Base-by-base conservation (phyloP, 2,888 invertebrate species). In the Ochlodes sylvanus region DNA sequence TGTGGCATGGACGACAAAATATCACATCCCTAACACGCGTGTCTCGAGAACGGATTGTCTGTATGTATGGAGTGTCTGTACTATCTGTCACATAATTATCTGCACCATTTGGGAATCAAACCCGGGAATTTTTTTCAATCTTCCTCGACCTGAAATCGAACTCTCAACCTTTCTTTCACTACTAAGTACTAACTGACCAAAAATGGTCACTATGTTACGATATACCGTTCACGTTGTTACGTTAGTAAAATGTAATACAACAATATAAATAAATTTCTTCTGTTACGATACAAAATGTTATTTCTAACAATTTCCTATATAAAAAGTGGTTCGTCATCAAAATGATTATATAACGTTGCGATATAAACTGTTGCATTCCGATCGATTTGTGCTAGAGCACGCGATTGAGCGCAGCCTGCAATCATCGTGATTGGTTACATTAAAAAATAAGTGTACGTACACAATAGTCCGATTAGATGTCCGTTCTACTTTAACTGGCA, bases 261-360 rank as follows among this genome's bases (percentile, higher is more conserved):
- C 44, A 44, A 44, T 44, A 15, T 44, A 44, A 42, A 44, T 44
- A 15, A 5, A 44, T 15, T 44, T 15, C 15, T 15, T 44, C 15
- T 1, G 44, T 47, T 47, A 17, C 44, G 44, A 47, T 47, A 47
- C 44, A 5, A 47, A 47, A 15, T 9, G 7, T 47, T 47, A 47
- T 47, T 50, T 50, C 19, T 12, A 50, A 58, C 57, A 19, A 32
- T 58, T 66, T 66, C 54, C 60, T 66, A 52, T 54, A 60, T 66
- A 66, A 66, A 66, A 66, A 60, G 52, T 65, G 14, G 65, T 54
- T 42, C 52, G 66, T 66, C 60, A 66, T 66, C 66, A 60, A 60
- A 60, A 60, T 47, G 32, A 19, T 60, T 67, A 61, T 67, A 61
- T 67, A 67, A 67, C 44, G 52, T 58, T 66, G 54, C 66, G 44